Evolutionary conservation across 2,113 vertebrate genomes (phyloP), one percentile per base, ranked within the genome.

Genomic region (Morphnarchus princeps): DNA sequence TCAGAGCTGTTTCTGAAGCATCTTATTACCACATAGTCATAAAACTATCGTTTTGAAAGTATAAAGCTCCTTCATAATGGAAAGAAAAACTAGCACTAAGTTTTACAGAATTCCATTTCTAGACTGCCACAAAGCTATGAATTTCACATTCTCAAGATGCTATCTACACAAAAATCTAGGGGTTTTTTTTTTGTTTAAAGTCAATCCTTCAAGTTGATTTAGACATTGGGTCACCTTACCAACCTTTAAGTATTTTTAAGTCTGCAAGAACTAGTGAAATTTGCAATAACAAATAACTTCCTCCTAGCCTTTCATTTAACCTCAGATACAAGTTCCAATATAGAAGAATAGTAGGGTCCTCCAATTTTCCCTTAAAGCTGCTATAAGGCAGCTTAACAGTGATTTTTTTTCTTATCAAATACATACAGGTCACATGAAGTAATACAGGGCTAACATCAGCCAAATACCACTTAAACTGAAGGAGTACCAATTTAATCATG

Each of bases 181-280:
- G 0, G 5, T 49, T 13, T 13, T 50, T 55, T 49, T 65, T 62
- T 59, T 45, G 49, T 78, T 84, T 40, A 20, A 76, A 82, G 58
- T 59, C 82, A n/a, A 71, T 82, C 66, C 65, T 92, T 87, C 85
- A 87, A 82, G 42, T 31, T 90, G 55, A 93, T 93, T 90, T 95
- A 88, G 45, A 40, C 74, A 90, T 28, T 54, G 52, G 34, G 26
- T 74, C 59, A 78, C n/a, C 66, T 88, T 81, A 52, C 22, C 28
- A 82, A 63, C 12, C 16, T 89, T 54, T 50, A 93, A 71, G 54
- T 82, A 63, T 71, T 69, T 82, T 59, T 17, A 92, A 85, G 76
- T 47, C 26, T 63, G 40, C 20, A 90, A 93, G 91, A 81, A 49
- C 34, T 14, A 82, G 25, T 62, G 43, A 85, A 66, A 79, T 50